phyloP scores from a whole-genome alignment of 2,113 vertebrate genomes.

The Sceloporus undulatus region DNA sequence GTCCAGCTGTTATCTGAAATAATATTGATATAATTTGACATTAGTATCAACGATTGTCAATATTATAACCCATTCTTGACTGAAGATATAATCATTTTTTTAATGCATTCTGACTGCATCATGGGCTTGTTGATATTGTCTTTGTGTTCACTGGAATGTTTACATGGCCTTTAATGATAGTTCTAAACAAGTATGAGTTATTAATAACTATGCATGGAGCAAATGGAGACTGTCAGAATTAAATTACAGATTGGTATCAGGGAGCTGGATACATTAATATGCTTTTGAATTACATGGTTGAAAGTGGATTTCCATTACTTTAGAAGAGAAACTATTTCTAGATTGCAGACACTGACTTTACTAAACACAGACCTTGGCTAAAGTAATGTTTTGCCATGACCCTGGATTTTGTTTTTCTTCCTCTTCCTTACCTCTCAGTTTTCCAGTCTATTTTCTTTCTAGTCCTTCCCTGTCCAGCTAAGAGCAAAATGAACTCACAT shows the following conservation, averaged over 20 bases:
- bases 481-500: neutral
- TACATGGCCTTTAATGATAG: neutral
- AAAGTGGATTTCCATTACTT: constrained; percentile 20
- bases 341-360: constrained; percentile 4
- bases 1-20: constrained; percentile 16
- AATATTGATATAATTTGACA: constrained; percentile 4
- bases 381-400: neutral
- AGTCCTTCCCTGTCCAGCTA: neutral
- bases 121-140: neutral
- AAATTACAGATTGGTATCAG: neutral
- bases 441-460: neutral
- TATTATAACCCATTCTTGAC: neutral
- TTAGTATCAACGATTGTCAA: neutral
- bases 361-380: neutral
- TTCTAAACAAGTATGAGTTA: neutral
- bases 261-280: neutral
- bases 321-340: neutral
- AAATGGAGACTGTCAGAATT: neutral
- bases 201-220: constrained; percentile 4
- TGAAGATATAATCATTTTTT: constrained; percentile 12
- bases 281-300: constrained; percentile 15
- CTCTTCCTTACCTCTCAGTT: neutral
- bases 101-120: neutral
- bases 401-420: neutral
- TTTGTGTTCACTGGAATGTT: neutral